Base-by-base conservation (phyloP, 2,888 invertebrate genomes). In the Tanypteryx hageni region DNA sequence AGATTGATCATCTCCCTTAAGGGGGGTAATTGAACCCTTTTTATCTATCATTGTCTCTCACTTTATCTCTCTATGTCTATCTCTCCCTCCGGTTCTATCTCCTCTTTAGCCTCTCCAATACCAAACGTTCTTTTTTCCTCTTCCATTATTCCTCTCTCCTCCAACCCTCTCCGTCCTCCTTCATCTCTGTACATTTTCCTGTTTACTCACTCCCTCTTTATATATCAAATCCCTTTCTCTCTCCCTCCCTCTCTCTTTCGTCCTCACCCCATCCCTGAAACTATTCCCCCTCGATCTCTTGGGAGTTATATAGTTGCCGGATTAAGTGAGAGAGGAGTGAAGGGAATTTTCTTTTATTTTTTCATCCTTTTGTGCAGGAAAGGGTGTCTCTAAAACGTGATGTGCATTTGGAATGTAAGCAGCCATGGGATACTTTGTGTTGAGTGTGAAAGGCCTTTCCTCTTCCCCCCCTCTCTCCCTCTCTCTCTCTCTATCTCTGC, bases 251-350 rank as follows among this genome's bases (percentile, higher is more conserved):
- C 27, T n/a, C 44, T 64, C 64, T n/a, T n/a, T n/a, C 18, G 44
- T 56, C 13, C 57, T 9, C 57, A 9, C 8, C 44, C 44, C 44
- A 44, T 44, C 44, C 44, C 44, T 44, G 1, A 44, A 44, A 44
- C 44, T 5, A 44, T 44, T 44, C 5, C 44, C 44, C 44, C 44
- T 3, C 44, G 44, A 44, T 64, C 89, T 31, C 44, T 11, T 4
- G 64, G 68, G 89, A 44, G 89, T 89, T 61, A 64, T 89, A 89
- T 27, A 89, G 44, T 89, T 44, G 27, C 64, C 64, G 64, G 89
- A 89, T 89, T 89, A 89, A 89, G 89, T 13, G 31, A 64, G 86
- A 56, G 86, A 86, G 61, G 27, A 44, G 11, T 58, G 61, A 14
- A 16, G 14, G 27, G 44, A 57, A 44, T 64, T n/a, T 68, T n/a